Percentiles rank a stretch among this genome's conserved stretches.
phyloP scores from a whole-genome alignment of 2,113 vertebrate species.

The Saccopteryx bilineata region DNA sequence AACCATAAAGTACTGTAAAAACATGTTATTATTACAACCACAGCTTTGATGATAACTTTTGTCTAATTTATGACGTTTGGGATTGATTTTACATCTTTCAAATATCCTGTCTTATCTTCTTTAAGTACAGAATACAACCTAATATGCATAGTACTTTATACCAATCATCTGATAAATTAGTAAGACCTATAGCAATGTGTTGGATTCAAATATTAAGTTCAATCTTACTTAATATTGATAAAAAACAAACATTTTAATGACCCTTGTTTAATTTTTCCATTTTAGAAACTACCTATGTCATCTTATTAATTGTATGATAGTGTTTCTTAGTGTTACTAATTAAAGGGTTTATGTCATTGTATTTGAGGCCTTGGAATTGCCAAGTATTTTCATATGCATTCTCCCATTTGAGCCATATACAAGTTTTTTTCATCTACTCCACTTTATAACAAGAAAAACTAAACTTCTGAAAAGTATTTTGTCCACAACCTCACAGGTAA shows the following conservation, averaged over 20 bases:
- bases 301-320: neutral
- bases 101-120: neutral
- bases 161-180: neutral
- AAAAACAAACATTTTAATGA: neutral
- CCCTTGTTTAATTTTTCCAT: neutral
- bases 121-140: neutral
- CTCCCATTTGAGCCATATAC: neutral
- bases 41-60: neutral
- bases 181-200: neutral
- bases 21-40: neutral
- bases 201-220: neutral
- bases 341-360: neutral
- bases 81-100: neutral
- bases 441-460: neutral
- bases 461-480: conserved; percentile 8
- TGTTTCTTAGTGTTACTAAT: neutral
- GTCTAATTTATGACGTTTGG: neutral
- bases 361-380: neutral
- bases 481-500: neutral
- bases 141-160: neutral
- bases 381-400: neutral
- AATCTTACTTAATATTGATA: neutral
- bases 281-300: neutral
- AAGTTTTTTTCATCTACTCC: neutral
- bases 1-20: neutral